A percentile compares a stretch with the other conserved stretches of the same genome.
phyloP scores from a whole-genome alignment of 2,113 vertebrate species.

The Apeltes quadracus region DNA sequence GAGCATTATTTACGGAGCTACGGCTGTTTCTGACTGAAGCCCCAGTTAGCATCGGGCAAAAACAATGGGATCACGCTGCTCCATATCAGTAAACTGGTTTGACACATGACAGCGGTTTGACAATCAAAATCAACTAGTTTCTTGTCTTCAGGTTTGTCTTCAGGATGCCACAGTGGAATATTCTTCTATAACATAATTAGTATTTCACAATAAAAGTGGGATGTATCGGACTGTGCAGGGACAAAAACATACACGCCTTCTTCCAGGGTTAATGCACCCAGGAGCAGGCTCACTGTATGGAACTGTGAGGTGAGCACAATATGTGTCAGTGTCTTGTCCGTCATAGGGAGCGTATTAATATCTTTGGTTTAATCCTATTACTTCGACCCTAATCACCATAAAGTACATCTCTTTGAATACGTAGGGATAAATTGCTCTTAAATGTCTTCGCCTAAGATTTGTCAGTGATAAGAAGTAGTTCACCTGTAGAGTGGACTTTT shows the following conservation, averaged over 20 bases:
- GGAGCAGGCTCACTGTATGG: neutral
- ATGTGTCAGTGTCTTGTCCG: constrained; percentile 46
- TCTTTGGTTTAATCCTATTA: constrained; percentile 74
- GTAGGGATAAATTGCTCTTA: constrained; percentile 24
- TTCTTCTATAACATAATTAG: neutral
- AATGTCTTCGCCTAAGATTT: neutral
- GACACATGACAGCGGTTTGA: constrained; percentile 24
- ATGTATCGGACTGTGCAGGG: neutral
- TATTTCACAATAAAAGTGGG: neutral
- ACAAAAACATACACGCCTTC: neutral
- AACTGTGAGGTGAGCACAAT: constrained; percentile 7
- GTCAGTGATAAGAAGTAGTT: neutral
- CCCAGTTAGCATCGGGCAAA: constrained; percentile 29
- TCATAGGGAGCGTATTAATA: constrained; percentile 69
- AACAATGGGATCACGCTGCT: constrained; percentile 14
- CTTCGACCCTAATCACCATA: constrained; percentile 65
- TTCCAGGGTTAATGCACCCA: neutral
- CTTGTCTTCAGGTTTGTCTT: neutral
- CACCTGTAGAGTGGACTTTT: constrained; percentile 31
- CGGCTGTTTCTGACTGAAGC: constrained; percentile 24
- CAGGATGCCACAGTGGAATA: neutral
- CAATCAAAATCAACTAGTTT: neutral
- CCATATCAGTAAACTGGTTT: constrained; percentile 13
- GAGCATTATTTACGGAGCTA: constrained; percentile 9
- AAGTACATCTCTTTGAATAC: constrained; percentile 53